Evolutionary conservation across 2,113 vertebrate genomes (phyloP).

Genomic region (Odontesthes bonariensis): DNA sequence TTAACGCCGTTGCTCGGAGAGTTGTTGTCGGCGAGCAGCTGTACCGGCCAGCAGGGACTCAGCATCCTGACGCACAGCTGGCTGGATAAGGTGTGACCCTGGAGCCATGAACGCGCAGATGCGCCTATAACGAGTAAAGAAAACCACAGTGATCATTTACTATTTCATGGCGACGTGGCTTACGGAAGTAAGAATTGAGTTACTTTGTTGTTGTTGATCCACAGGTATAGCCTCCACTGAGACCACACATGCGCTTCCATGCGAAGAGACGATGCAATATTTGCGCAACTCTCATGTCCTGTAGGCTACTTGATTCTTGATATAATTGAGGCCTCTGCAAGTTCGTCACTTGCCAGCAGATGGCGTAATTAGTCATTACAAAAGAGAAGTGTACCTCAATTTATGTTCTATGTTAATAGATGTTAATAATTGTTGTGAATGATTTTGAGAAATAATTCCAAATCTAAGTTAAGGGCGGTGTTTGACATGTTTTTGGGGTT

Average conservation of each 20-base stretch:
- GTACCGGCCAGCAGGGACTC: background rate
- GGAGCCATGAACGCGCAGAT: conserved; percentile 44
- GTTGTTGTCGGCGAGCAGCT: conserved; percentile 7
- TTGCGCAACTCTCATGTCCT: background rate
- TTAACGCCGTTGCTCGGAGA: conserved; percentile 6
- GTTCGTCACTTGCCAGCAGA: conserved; percentile 31
- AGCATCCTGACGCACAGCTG: conserved; percentile 41
- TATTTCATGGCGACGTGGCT: background rate
- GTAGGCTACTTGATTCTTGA: background rate
- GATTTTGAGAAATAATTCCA: background rate
- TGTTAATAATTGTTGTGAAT: too few relatives aligned
- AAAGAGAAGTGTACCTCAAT: background rate
- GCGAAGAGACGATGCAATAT: background rate
- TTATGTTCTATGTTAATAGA: background rate
- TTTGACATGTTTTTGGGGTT: too few relatives aligned
- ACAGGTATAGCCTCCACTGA: background rate
- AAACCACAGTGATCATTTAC: background rate
- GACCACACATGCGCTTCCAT: background rate
- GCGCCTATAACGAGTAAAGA: conserved; percentile 28
- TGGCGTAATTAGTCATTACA: conserved; percentile 33
- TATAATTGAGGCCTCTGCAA: background rate
- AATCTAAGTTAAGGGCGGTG: too few relatives aligned
- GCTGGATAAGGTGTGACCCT: conserved; percentile 55
- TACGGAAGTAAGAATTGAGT: background rate
- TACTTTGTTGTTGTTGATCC: background rate